Evolutionary conservation across 2,113 vertebrate species (phyloP), one percentile per base, ranked within the genome.

Genomic region (Aphyosemion australe): DNA sequence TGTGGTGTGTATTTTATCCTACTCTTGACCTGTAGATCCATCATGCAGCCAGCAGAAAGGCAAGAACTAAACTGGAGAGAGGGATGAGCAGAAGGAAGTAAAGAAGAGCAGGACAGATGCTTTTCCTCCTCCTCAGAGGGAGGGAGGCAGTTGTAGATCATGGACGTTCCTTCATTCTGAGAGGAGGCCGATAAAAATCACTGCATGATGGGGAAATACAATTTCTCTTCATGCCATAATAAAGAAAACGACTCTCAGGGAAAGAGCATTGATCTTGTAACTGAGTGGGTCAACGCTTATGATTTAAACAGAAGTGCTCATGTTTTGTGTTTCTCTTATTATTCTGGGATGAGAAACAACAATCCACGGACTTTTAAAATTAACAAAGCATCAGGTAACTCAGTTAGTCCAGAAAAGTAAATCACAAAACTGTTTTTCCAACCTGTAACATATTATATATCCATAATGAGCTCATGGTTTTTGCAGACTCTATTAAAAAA

Each of bases 21-120:
- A 32, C 70, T 58, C 18, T 46, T 43, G 66, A 84, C 70, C 80
- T 82, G 82, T 82, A 88, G 84, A 79, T 88, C 85, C 84, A 68
- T 80, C 83, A 79, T 11, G 1, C 58, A 52, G 61, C 52, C 63
- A 49, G 73, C 70, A 56, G 74, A 78, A 78, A 74, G 57, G 31
- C 55, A 14, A 73, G 74, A 88, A 85, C 84, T 78, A 89, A 69
- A 74, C 43, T 39, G 58, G 65, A 68, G 65, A 78, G 63, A 66
- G 26, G 69, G 60, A 18, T 18, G 26, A 16, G 53, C 4, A 18
- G 12, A 11, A 32, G 26, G 18, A 26, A 45, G 10, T 48, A 58
- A 18, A 39, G 45, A 21, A 43, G 43, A 41, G 47, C 20, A 32
- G 53, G 52, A 60, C 14, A 14, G 7, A 39, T 14, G 11, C 12